phyloP scores from a whole-genome alignment of 1,140 invertebrate genomes.

The Drosophila lacertosa region DNA sequence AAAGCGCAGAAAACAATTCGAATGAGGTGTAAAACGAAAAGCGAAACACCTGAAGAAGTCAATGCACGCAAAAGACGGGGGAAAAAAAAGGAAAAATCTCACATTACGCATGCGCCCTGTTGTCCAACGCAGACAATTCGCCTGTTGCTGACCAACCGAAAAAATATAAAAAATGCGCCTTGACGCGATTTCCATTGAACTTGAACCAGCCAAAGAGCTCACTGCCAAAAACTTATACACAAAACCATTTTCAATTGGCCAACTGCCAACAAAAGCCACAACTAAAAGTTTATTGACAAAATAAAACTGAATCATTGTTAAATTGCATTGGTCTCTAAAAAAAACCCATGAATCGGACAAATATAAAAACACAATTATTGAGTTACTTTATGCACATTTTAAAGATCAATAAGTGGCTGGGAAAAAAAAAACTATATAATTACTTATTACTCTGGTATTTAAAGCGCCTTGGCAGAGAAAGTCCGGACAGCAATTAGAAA shows the following conservation, averaged over 20 bases:
- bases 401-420: slow-evolving; percentile 4
- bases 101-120: slow-evolving; percentile 46
- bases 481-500: slow-evolving; percentile 29
- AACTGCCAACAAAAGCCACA: slow-evolving; percentile 29
- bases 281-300: slow-evolving; percentile 29
- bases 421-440: slow-evolving; percentile 27
- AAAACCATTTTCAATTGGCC: slow-evolving; percentile 15
- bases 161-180: too few species aligned
- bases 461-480: slow-evolving; percentile 25
- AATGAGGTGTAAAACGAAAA: neutral
- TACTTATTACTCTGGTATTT: slow-evolving; percentile 28
- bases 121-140: slow-evolving; percentile 13
- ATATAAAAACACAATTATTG: neutral
- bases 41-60: slow-evolving; percentile 21
- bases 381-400: neutral
- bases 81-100: slow-evolving; percentile 3
- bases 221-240: slow-evolving; percentile 13
- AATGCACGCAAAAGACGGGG: slow-evolving; percentile 32
- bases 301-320: slow-evolving; percentile 33
- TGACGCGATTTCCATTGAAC: slow-evolving; percentile 36
- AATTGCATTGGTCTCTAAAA: neutral
- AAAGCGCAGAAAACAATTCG: neutral
- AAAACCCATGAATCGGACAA: slow-evolving; percentile 8
- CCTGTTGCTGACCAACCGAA: too few species aligned
- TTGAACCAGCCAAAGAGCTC: slow-evolving; percentile 32